Evolutionary conservation across 2,113 vertebrate genomes (phyloP).

Genomic region (Rhinolophus sinicus): DNA sequence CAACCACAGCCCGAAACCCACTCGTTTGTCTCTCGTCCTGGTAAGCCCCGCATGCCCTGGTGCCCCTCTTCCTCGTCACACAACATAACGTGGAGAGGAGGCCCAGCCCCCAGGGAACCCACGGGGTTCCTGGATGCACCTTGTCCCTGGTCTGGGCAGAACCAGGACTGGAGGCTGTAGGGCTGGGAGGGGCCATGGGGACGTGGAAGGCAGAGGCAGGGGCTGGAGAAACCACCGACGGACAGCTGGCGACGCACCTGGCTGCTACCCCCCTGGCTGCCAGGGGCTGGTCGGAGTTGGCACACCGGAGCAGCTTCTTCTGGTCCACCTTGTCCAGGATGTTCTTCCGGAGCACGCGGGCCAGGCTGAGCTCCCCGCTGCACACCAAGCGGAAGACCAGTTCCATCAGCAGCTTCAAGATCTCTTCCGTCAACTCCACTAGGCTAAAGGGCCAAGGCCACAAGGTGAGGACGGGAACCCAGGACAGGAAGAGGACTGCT

Average conservation of each 20-base stretch:
- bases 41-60: accelerated
- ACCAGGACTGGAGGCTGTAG: not conserved
- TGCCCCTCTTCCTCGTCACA: not conserved
- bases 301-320: slow-evolving; percentile 93
- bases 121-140: not conserved
- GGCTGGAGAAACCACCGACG: accelerated
- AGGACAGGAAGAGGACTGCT: not conserved
- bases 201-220: accelerated
- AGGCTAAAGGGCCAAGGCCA: slow-evolving; percentile 84
- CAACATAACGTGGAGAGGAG: not conserved
- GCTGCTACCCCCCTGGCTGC: slow-evolving; percentile 96
- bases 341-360: slow-evolving; percentile 96
- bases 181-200: no score
- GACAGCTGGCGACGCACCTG: slow-evolving; percentile 85
- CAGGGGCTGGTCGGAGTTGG: slow-evolving; percentile 94
- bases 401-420: slow-evolving; percentile 97
- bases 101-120: not conserved
- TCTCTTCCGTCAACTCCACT: slow-evolving; percentile 97
- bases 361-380: slow-evolving; percentile 96
- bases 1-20: not conserved
- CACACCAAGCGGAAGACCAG: slow-evolving; percentile 96
- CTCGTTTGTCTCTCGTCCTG: accelerated
- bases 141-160: not conserved
- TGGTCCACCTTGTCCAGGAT: slow-evolving; percentile 98
- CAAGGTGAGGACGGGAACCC: not conserved